Conservation (phyloP, 2,797 vertebrate species). For the Sebastes hubbsi region DNA sequence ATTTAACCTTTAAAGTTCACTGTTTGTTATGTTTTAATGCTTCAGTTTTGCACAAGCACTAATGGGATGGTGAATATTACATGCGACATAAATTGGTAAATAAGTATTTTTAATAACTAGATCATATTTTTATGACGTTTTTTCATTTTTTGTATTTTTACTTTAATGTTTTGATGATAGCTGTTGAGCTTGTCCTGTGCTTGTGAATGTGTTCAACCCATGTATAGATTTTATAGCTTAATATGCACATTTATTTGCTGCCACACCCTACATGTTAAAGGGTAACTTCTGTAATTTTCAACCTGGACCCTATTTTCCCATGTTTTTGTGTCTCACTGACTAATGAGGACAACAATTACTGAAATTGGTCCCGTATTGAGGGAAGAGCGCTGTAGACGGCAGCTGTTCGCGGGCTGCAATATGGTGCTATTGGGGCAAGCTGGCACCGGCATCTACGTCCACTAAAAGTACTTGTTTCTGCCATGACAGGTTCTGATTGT, state of each 20-base stretch:
- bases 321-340: no score
- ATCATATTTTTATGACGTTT: background rate
- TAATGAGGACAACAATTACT: no score
- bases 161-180: background rate
- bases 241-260: background rate
- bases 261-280: background rate
- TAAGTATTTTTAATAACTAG: constrained; percentile 6
- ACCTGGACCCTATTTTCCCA: no score
- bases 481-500: no score
- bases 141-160: background rate
- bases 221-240: background rate
- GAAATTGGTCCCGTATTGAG: no score
- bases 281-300: background rate
- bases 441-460: no score
- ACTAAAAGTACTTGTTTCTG: no score
- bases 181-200: background rate
- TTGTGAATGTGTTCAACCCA: background rate
- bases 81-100: constrained; percentile 54
- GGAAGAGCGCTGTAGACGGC: no score
- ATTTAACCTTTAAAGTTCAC: background rate
- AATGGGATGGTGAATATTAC: constrained; percentile 31
- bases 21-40: constrained; percentile 23
- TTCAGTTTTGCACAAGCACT: constrained; percentile 28
- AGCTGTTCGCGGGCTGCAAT: no score
- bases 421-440: no score